Conservation (phyloP, 2,888 invertebrate genomes). For the Cybosia mesomella region DNA sequence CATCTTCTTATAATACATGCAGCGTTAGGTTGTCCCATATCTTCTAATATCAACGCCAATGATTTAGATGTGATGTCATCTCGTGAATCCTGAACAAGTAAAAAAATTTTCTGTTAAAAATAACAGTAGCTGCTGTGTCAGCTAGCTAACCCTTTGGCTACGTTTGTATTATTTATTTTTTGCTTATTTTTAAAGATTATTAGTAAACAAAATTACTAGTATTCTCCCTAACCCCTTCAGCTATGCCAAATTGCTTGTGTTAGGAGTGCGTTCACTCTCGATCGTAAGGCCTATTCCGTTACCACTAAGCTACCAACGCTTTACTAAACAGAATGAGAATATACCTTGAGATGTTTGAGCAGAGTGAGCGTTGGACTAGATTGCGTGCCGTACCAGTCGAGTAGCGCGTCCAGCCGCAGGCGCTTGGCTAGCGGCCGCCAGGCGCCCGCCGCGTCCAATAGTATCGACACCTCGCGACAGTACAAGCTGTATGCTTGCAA, state of each 20-base stretch:
- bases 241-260: too few relatives aligned
- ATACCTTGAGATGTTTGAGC: slow-evolving; percentile 84
- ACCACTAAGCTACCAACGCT: too few relatives aligned
- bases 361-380: slow-evolving; percentile 85
- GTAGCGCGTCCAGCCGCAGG: slow-evolving; percentile 81
- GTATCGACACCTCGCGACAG: slow-evolving; percentile 76
- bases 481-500: slow-evolving; percentile 55
- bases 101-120: background rate
- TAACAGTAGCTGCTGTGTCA: too few relatives aligned
- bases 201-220: too few relatives aligned
- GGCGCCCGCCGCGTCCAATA: slow-evolving; percentile 85
- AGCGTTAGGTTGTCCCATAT: slow-evolving; percentile 68
- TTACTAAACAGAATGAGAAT: background rate
- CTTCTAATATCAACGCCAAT: slow-evolving; percentile 67
- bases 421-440: slow-evolving; percentile 88
- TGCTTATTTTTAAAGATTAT: too few relatives aligned
- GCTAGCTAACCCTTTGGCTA: background rate
- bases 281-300: too few relatives aligned
- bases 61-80: slow-evolving; percentile 67
- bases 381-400: slow-evolving; percentile 79
- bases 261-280: too few relatives aligned
- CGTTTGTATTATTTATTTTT: background rate
- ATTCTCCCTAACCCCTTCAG: too few relatives aligned
- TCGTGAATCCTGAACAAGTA: slow-evolving; percentile 61
- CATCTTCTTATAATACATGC: slow-evolving; percentile 61